Conservation (phyloP, 2,113 vertebrate species). For the Origma solitaria region DNA sequence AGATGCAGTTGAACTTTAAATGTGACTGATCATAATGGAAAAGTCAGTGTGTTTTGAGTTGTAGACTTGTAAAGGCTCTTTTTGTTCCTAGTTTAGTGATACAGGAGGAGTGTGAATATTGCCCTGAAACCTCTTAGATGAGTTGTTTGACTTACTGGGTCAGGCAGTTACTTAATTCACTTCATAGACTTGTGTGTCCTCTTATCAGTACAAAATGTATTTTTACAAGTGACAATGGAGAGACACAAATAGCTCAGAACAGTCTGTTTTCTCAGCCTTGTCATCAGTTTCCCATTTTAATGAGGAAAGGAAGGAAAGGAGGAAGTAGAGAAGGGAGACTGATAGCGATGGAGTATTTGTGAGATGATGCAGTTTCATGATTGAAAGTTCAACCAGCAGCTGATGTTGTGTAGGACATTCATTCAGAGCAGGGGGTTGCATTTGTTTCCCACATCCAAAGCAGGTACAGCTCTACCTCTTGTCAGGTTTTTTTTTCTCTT, state of each 20-base stretch:
- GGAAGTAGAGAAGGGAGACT: neutral
- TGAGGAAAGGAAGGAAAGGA: neutral
- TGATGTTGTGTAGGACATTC: neutral
- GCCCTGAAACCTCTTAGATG: neutral
- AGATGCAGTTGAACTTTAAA: neutral
- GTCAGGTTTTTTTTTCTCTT: neutral
- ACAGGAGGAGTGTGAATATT: neutral
- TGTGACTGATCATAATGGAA: neutral
- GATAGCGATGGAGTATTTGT: neutral
- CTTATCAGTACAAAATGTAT: neutral
- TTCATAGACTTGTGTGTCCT: neutral
- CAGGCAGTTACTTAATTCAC: neutral
- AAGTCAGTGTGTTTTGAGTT: conserved; percentile 14
- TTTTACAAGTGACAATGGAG: neutral
- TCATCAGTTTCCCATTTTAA: neutral
- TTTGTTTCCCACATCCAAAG: neutral
- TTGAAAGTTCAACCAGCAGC: neutral
- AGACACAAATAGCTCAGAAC: neutral
- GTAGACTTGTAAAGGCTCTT: neutral
- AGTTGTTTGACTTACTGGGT: neutral
- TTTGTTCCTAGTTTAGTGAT: neutral
- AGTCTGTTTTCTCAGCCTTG: neutral
- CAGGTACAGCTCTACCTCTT: neutral
- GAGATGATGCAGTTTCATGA: neutral
- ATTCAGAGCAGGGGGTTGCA: neutral